These are phyloP conservation scores for sheep (Ovis aries) DNA, from an alignment of 2,113 vertebrate genomes.

Conservation along the genomic window ARS-UI_Ramb_v3.0 NC_056054.1:230677001-230677500, in stretches of 20 bases:
- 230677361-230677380: background rate
- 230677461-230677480: background rate
- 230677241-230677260: too few relatives aligned
- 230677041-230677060: background rate
- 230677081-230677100: background rate
- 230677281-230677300: background rate
- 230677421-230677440: background rate
- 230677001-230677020: background rate
- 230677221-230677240: background rate
- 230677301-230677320: background rate
- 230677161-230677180: too few relatives aligned
- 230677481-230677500: background rate
- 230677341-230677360: background rate
- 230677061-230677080: background rate
- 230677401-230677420: background rate
- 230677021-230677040: background rate
- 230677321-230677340: background rate
- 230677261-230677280: background rate
- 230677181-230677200: background rate
- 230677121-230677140: accelerated
- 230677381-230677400: background rate
- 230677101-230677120: background rate
- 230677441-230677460: background rate
- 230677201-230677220: background rate
- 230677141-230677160: background rate